Conservation (phyloP, 2,888 invertebrate species). For the Tetanocera ferruginea region DNA sequence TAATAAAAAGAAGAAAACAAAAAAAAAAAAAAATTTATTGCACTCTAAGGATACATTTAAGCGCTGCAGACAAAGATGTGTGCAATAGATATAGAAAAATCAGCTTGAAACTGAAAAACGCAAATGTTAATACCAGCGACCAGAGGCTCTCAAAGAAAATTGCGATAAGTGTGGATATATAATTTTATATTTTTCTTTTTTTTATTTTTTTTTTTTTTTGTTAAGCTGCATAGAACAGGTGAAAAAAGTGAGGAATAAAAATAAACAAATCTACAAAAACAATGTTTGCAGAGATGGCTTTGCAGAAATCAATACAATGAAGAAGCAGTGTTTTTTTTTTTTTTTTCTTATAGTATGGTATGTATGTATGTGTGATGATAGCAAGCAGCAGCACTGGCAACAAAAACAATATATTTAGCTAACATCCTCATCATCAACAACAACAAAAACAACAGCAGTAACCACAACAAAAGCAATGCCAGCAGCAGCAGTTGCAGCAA, state of each 20-base stretch:
- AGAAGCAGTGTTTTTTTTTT: neutral
- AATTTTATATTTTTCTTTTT: neutral
- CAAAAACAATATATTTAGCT: conserved; percentile 31
- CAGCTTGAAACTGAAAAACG: too few relatives aligned
- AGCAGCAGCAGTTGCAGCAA: conserved; percentile 24
- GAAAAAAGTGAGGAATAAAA: neutral
- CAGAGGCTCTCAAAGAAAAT: too few relatives aligned
- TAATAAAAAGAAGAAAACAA: too few relatives aligned
- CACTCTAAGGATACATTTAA: too few relatives aligned
- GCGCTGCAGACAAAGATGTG: too few relatives aligned
- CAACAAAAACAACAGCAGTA: conserved; percentile 30
- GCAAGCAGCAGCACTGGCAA: conserved; percentile 3
- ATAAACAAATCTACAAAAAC: neutral
- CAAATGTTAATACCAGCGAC: too few relatives aligned
- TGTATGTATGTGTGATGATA: neutral
- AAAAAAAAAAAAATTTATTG: too few relatives aligned
- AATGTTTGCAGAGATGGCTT: neutral
- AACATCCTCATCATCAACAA: conserved; percentile 25
- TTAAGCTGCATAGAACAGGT: neutral
- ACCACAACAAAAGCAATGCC: neutral
- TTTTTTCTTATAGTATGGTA: too few relatives aligned
- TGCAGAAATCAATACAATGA: conserved; percentile 44
- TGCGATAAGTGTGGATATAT: too few relatives aligned
- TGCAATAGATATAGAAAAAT: too few relatives aligned
- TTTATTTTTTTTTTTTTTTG: neutral